Evolutionary conservation across 2,113 vertebrate genomes (phyloP), one percentile per base, ranked within the genome.

Genomic region (Syngnathus typhle): DNA sequence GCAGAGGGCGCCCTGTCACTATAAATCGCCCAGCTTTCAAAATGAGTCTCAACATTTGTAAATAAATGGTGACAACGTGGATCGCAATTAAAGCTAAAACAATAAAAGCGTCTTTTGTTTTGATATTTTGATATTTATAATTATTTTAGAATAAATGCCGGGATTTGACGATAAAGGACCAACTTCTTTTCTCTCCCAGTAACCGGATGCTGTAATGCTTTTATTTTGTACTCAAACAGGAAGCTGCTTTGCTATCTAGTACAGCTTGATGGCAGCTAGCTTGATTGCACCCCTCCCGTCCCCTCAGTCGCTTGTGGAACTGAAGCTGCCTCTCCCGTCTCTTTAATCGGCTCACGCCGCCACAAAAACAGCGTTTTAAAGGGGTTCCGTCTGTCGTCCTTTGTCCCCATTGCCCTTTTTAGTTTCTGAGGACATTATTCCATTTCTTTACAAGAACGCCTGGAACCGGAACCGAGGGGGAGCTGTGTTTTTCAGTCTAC

Each of bases 311-410:
- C 75, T 71, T 68, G 64, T 56, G 64, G 82, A 47, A 66, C 13
- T 37, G 7, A 21, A 41, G n/a, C 2, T 76, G 82, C 76, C 80
- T 81, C 76, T 85, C 79, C 71, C 65, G 75, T 67, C 63, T 69
- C 74, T 70, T 77, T 64, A 72, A 85, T 76, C 69, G 62, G 79
- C 64, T 60, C 55, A 27, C 65, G 18, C 73, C 55, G 51, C 72
- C 54, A 70, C 75, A 65, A 59, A 1, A 46, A 60, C 77, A 61
- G 69, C 75, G 71, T 73, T 81, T 82, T 79, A 5, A 41, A 78
- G 60, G 27, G 65, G 63, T 65, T 66, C 59, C 32, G 64, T 68
- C 65, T 55, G 7, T 6, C 54, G 18, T 56, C 56, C 13, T 60
- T 38, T 43, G 63, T 32, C 36, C 59, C 10, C 65, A 1, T 1